Evolutionary conservation across 2,888 invertebrate species (phyloP).

Genomic region (Autographa pulchrina): DNA sequence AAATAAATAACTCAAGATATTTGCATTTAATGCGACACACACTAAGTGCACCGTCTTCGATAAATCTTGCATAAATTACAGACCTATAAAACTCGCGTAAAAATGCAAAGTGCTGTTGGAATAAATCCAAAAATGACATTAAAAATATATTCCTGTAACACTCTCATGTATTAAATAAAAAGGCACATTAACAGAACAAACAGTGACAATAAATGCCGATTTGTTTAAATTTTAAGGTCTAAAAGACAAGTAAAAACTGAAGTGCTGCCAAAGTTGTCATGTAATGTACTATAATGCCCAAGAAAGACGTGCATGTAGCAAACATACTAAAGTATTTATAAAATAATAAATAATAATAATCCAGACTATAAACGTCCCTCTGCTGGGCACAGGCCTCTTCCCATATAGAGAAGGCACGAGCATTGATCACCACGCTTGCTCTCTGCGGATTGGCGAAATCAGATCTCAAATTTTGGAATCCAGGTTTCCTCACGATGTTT

Average conservation of each 20-base stretch:
- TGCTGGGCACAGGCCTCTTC: too few relatives aligned
- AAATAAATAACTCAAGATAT: slow-evolving; percentile 6
- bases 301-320: background rate
- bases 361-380: too few relatives aligned
- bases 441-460: too few relatives aligned
- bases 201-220: background rate
- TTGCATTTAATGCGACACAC: slow-evolving; percentile 15
- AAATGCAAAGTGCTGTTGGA: slow-evolving; percentile 58
- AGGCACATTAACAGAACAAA: slow-evolving; percentile 5
- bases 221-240: background rate
- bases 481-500: too few relatives aligned
- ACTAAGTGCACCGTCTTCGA: slow-evolving; percentile 36
- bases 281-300: background rate
- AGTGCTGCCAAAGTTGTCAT: background rate
- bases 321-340: background rate
- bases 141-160: slow-evolving; percentile 28
- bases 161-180: slow-evolving; percentile 18
- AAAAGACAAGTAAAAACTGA: background rate
- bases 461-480: too few relatives aligned
- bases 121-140: slow-evolving; percentile 50
- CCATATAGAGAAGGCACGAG: too few relatives aligned
- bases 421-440: too few relatives aligned
- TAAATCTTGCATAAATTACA: slow-evolving; percentile 55
- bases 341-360: too few relatives aligned
- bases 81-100: slow-evolving; percentile 53